Base-by-base conservation (phyloP, 2,797 vertebrate species). In the Neostethus bicornis region DNA sequence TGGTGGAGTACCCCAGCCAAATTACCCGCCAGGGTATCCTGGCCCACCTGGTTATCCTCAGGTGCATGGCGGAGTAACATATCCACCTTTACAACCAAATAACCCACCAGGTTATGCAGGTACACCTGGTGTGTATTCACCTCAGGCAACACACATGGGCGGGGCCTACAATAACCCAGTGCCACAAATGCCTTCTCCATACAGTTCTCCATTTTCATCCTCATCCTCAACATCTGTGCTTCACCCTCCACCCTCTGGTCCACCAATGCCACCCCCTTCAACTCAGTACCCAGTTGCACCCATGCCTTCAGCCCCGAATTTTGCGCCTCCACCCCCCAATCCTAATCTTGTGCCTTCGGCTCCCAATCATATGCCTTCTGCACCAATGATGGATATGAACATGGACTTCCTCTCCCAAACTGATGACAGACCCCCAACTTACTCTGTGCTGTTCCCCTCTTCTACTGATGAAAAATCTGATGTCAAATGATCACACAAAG, bases 361-460 rank as follows among this genome's bases (percentile, higher is more conserved):
- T 4, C 51, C 72, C n/a, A n/a, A n/a, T n/a, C n/a, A n/a, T 20
- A 28, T 44, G 44, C 61, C 79, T 34, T 74, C 76, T 74, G 68
- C 73, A 4, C 51, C 72, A 13, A 2, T 23, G 24, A 70, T 71
- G 50, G 46, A 68, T 38, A 41, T 38, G 19, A 70, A 87, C 64
- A 41, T 38, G 19, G 70, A 87, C 64, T 87, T 87, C 51, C 63
- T 89, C 64, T 78, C 77, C 63, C 81, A 83, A 5, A 20, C 64
- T 0, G 67, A 81, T 37, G 83, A 85, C 54, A 34, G 31, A 57
- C 89, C 87, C 54, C 87, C 85, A 5, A 41, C 75, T 8, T 89
- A 89, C 57, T 51, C 66, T 13, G 9, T 82, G 13, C 79, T 87
- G 21, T 88, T 87, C 50, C 80, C 82, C 0, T 51, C 79, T 3